phyloP scores from a whole-genome alignment of 2,888 invertebrate genomes.

The Eupithecia tripunctaria region DNA sequence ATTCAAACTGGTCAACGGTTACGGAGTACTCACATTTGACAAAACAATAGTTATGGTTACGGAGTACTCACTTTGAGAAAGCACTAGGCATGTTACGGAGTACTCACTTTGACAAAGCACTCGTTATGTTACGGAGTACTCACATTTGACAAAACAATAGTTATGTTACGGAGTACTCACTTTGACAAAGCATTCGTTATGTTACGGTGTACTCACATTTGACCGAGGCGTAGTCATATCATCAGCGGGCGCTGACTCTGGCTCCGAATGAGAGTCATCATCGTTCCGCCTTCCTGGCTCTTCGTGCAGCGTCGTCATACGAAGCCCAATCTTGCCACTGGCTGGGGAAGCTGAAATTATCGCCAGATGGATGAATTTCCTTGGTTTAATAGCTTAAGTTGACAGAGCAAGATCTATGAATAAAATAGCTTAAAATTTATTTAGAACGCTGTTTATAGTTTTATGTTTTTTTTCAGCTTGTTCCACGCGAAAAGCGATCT shows the following conservation, averaged over 20 bases:
- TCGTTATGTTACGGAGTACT: no score
- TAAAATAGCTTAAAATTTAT: neutral
- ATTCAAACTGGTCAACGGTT: no score
- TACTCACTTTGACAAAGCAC: no score
- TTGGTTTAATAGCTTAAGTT: neutral
- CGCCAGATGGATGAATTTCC: neutral
- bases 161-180: no score
- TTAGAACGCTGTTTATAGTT: neutral
- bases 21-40: no score
- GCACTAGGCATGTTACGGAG: no score
- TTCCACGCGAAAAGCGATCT: neutral
- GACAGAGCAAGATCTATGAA: constrained; percentile 2
- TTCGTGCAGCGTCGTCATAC: constrained; percentile 97
- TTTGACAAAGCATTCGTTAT: neutral
- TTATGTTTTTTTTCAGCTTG: no score
- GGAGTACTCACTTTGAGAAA: no score
- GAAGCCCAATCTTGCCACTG: constrained; percentile 91
- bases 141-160: no score
- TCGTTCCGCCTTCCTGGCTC: constrained; percentile 86
- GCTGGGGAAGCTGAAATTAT: constrained; percentile 90
- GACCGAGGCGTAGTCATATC: constrained; percentile 72
- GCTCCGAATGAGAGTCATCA: constrained; percentile 81
- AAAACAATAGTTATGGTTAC: no score
- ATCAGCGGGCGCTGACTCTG: constrained; percentile 73
- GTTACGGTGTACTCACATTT: constrained; percentile 57